Conservation (phyloP, 2,888 invertebrate genomes). For the Argynnis bischoffii region DNA sequence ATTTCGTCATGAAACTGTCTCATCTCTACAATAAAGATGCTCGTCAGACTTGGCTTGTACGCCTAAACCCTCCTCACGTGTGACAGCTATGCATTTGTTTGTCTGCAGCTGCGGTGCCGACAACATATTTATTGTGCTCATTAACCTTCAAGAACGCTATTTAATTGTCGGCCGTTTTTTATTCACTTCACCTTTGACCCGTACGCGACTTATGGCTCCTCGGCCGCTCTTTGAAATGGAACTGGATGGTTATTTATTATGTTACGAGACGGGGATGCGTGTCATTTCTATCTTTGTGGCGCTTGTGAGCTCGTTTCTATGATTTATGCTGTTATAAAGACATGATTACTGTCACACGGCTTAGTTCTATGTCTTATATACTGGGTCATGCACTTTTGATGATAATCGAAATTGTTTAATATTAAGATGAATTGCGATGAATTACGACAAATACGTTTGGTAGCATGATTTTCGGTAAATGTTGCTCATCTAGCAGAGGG, state of each 20-base stretch:
- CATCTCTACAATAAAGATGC: conserved; percentile 65
- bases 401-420: no score
- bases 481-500: no score
- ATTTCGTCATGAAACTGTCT: conserved; percentile 30
- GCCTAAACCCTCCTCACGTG: conserved; percentile 70
- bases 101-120: conserved; percentile 81
- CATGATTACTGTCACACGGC: conserved; percentile 68
- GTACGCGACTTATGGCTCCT: conserved; percentile 79
- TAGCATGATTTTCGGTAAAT: no score
- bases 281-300: conserved; percentile 78
- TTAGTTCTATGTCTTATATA: conserved; percentile 47
- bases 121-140: conserved; percentile 83
- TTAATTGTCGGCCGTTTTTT: conserved; percentile 83
- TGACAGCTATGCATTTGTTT: conserved; percentile 77
- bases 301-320: conserved; percentile 73
- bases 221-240: conserved; percentile 79
- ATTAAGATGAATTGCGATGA: no score
- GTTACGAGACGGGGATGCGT: conserved; percentile 70
- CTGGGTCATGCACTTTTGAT: background rate
- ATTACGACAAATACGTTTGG: no score
- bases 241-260: conserved; percentile 80
- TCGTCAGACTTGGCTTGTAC: conserved; percentile 59
- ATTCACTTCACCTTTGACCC: conserved; percentile 82
- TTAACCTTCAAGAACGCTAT: conserved; percentile 83
- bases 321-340: conserved; percentile 77